These are phyloP conservation scores for Pteropus alecto DNA, from an alignment of 2,113 vertebrate species.

Conservation along the genomic window DNA sequence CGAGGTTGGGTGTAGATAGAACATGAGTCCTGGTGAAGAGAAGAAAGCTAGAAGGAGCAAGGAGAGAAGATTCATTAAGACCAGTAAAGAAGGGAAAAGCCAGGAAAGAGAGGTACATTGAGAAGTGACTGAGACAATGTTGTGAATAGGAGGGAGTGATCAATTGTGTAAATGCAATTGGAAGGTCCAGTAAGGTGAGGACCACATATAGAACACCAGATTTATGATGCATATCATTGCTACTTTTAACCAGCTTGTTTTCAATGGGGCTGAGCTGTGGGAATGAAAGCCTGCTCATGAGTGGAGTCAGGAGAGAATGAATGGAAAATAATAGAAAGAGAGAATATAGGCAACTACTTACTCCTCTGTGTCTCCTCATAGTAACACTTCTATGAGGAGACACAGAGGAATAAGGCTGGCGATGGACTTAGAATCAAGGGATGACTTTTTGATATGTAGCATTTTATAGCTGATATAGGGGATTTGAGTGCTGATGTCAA, in stretches of 20 bases:
- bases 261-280: background rate
- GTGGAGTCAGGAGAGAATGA: background rate
- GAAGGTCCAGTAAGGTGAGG: background rate
- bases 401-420: background rate
- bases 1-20: background rate
- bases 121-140: background rate
- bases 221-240: background rate
- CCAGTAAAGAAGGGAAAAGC: background rate
- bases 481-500: background rate
- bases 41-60: background rate
- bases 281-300: background rate
- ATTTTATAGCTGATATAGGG: background rate
- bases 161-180: background rate
- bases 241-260: background rate
- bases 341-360: background rate
- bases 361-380: too few relatives aligned
- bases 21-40: background rate
- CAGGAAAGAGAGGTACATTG: background rate
- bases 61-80: background rate
- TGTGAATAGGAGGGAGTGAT: background rate
- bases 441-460: background rate
- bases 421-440: rapidly evolving
- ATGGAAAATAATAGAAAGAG: background rate
- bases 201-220: background rate
- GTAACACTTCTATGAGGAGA: too few relatives aligned